phyloP scores from a whole-genome alignment of 2,888 invertebrate species.

The Cabera pusaria region DNA sequence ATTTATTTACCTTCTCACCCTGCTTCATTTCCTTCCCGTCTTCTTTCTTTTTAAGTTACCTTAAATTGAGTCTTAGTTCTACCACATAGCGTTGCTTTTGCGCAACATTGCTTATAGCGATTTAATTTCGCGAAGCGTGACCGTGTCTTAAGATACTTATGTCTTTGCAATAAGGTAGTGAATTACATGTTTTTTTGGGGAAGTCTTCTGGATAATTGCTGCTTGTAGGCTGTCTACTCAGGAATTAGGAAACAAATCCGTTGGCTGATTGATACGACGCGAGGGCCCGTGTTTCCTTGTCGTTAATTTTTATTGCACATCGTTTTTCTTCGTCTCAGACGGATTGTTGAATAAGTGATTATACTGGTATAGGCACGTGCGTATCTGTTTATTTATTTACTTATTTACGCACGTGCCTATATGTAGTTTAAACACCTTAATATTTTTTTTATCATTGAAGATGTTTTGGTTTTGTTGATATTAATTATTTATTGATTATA shows the following conservation, averaged over 20 bases:
- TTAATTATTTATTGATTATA: too few species aligned
- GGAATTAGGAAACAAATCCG: slow-evolving; percentile 79
- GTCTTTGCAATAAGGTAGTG: slow-evolving; percentile 40
- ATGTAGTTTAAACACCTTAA: too few species aligned
- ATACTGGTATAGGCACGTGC: slow-evolving; percentile 1
- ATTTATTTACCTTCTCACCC: slow-evolving; percentile 74
- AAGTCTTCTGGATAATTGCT: slow-evolving; percentile 76
- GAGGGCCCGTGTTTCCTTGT: slow-evolving; percentile 43
- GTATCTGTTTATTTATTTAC: too few species aligned
- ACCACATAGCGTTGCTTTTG: slow-evolving; percentile 44
- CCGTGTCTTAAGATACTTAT: slow-evolving; percentile 39
- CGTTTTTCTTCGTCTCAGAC: slow-evolving; percentile 42
- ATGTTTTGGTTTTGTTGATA: too few species aligned
- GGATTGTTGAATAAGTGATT: slow-evolving; percentile 10
- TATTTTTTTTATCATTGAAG: too few species aligned
- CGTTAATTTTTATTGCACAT: slow-evolving; percentile 69
- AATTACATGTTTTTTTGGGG: slow-evolving; percentile 39
- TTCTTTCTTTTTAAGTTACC: slow-evolving; percentile 73
- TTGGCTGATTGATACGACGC: slow-evolving; percentile 73
- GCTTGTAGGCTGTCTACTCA: slow-evolving; percentile 77
- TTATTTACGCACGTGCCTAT: too few species aligned
- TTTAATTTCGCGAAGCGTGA: slow-evolving; percentile 52
- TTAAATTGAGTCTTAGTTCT: slow-evolving; percentile 40
- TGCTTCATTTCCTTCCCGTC: slow-evolving; percentile 78
- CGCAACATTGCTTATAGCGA: slow-evolving; percentile 31